These are phyloP conservation scores for Babylonia areolata DNA, from an alignment of 1,140 invertebrate genomes.

Conservation along the genomic window DNA sequence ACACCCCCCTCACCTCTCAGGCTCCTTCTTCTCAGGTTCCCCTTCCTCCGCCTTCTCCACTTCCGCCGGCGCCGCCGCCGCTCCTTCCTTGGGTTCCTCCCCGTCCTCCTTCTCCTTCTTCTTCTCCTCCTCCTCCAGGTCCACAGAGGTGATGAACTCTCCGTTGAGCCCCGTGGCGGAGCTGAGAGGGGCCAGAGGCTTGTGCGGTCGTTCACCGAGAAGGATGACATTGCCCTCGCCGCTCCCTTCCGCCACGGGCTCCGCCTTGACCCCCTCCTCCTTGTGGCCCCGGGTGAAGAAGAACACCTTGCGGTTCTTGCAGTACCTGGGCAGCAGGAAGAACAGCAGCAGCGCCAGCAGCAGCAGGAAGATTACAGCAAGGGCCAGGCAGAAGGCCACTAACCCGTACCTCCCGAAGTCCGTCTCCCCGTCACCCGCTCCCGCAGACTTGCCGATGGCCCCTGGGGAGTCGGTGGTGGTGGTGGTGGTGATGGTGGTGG, in stretches of 20 bases:
- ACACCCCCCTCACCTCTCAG: not conserved
- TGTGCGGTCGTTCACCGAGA: constrained; percentile 13
- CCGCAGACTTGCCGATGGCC: not conserved
- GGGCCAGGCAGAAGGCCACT: constrained; percentile 7
- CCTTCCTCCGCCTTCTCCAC: not conserved
- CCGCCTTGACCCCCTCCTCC: not conserved
- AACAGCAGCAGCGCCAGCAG: not conserved
- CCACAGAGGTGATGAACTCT: constrained; percentile 30
- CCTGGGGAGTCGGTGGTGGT: too few species aligned
- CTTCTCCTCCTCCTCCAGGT: not conserved
- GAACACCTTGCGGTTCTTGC: not conserved
- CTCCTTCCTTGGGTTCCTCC: not conserved
- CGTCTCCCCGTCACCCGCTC: not conserved
- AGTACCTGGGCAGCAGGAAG: constrained; percentile 20
- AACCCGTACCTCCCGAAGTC: constrained; percentile 7
- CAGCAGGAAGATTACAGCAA: not conserved
- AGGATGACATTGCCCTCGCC: not conserved
- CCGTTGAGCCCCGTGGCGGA: constrained; percentile 35
- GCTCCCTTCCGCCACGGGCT: not conserved
- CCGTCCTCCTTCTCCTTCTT: not conserved
- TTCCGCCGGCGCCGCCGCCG: not conserved
- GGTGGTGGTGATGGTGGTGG: too few species aligned
- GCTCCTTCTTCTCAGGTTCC: not conserved
- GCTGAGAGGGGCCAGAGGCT: constrained; percentile 22
- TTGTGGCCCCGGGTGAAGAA: not conserved